Conservation (phyloP, 2,113 vertebrate species). For the Pristiophorus japonicus region DNA sequence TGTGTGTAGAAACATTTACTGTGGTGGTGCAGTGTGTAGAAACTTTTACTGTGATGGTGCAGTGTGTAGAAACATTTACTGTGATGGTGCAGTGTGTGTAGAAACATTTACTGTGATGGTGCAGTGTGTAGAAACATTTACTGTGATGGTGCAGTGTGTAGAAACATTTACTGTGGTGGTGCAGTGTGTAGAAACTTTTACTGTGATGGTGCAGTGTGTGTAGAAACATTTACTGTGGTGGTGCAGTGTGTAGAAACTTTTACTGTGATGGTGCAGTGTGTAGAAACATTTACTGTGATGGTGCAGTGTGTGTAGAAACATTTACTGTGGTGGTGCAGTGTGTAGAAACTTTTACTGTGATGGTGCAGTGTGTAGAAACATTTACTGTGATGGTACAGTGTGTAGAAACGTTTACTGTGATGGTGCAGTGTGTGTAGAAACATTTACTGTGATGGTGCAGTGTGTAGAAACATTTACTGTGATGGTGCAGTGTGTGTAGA, state of each 20-base stretch:
- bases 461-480: neutral
- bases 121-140: neutral
- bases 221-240: neutral
- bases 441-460: neutral
- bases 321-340: neutral
- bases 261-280: neutral
- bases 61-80: neutral
- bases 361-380: neutral
- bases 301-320: neutral
- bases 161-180: neutral
- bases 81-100: neutral
- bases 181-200: neutral
- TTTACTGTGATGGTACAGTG: neutral
- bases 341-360: neutral
- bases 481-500: neutral
- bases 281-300: neutral
- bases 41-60: neutral
- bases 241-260: neutral
- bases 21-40: neutral
- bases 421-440: neutral
- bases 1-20: neutral
- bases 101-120: neutral
- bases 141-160: neutral
- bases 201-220: neutral
- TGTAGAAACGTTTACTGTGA: neutral